Evolutionary conservation across 2,797 vertebrate genomes (phyloP).

Genomic region (Carapus acus): DNA sequence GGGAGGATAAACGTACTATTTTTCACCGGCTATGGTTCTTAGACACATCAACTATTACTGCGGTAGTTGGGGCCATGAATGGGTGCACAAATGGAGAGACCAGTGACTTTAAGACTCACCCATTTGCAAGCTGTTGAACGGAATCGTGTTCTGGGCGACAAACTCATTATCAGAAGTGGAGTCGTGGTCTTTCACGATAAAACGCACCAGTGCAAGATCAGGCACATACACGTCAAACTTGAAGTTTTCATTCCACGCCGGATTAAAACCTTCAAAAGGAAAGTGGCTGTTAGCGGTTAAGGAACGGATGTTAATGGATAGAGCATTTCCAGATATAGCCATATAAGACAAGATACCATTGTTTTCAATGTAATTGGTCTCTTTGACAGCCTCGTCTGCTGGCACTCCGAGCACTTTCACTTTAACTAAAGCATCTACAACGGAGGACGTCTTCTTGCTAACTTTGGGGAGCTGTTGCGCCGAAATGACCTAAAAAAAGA

Average conservation of each 20-base stretch:
- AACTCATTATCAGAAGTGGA: conserved; percentile 81
- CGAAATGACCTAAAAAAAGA: conserved; percentile 79
- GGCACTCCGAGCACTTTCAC: conserved; percentile 82
- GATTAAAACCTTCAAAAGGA: conserved; percentile 82
- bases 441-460: conserved; percentile 78
- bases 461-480: conserved; percentile 95
- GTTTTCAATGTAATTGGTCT: conserved; percentile 76
- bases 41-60: too few relatives aligned
- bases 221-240: conserved; percentile 84
- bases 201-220: conserved; percentile 84
- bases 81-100: too few relatives aligned
- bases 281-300: neutral
- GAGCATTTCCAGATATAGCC: too few relatives aligned
- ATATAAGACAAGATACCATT: conserved; percentile 74
- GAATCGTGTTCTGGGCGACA: conserved; percentile 86
- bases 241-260: conserved; percentile 83
- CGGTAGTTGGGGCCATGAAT: too few relatives aligned
- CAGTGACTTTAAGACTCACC: conserved; percentile 80
- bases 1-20: too few relatives aligned
- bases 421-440: conserved; percentile 86
- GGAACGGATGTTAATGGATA: neutral
- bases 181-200: conserved; percentile 87
- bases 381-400: conserved; percentile 71
- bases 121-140: conserved; percentile 83
- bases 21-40: too few relatives aligned